Conservation (phyloP, 1,140 invertebrate species). For the Panulirus ornatus region DNA sequence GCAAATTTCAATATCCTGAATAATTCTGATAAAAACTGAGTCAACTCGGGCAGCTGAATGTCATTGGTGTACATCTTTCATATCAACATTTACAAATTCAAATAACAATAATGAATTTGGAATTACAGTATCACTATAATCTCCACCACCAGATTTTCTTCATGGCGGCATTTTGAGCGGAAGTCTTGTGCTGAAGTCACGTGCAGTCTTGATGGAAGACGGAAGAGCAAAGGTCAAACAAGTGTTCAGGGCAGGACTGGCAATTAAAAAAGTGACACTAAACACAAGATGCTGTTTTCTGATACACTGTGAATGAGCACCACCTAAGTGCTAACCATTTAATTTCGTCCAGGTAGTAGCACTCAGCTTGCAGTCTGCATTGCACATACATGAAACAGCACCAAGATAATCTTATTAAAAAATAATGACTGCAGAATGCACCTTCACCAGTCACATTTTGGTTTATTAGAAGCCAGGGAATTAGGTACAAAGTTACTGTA, state of each 20-base stretch:
- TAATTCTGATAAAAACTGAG: conserved; percentile 35
- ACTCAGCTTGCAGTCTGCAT: conserved; percentile 59
- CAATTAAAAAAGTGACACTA: conserved; percentile 62
- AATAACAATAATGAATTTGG: conserved; percentile 1
- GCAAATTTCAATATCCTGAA: background rate
- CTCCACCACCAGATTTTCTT: conserved; percentile 30
- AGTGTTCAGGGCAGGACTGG: conserved; percentile 59
- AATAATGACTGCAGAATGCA: conserved; percentile 50
- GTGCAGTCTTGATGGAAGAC: conserved; percentile 64
- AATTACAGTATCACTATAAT: conserved; percentile 30
- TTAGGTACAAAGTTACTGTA: conserved; percentile 36
- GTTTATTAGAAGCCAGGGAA: conserved; percentile 24
- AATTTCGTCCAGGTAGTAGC: conserved; percentile 25
- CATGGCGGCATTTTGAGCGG: conserved; percentile 12
- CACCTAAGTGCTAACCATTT: conserved; percentile 22
- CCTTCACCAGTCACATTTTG: conserved; percentile 24
- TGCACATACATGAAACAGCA: conserved; percentile 63
- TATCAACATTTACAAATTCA: background rate
- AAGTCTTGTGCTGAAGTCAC: conserved; percentile 49
- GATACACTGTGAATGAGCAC: conserved; percentile 39
- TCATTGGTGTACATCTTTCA: background rate
- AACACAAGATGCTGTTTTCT: conserved; percentile 62
- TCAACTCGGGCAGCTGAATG: conserved; percentile 21
- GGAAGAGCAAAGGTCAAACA: conserved; percentile 59
- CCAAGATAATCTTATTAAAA: conserved; percentile 59